A percentile compares a stretch with the other conserved stretches of the same genome.
These are phyloP conservation scores for Meleagris gallopavo DNA, from an alignment of 2,113 vertebrate species.

Conservation along the genomic window DNA sequence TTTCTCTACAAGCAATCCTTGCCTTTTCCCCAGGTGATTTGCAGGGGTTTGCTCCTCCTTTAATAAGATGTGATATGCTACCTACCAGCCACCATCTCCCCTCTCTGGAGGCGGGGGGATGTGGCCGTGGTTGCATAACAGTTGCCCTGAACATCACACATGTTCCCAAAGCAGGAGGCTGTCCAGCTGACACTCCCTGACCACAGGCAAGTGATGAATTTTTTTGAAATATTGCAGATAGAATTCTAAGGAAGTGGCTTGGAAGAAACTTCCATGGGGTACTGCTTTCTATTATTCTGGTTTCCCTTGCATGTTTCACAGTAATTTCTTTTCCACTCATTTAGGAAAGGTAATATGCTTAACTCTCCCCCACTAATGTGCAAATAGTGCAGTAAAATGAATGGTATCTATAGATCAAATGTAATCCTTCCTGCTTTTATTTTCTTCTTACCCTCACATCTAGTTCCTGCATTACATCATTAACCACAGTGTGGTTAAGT, in stretches of 20 bases:
- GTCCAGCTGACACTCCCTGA: slow-evolving; percentile 57
- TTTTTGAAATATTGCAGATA: background rate
- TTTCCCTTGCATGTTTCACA: background rate
- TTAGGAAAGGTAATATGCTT: background rate
- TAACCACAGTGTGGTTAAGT: background rate
- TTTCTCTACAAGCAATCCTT: background rate
- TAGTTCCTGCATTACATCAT: background rate
- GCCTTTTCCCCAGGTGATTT: slow-evolving; percentile 13
- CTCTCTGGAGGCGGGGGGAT: background rate
- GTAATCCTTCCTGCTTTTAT: slow-evolving; percentile 4
- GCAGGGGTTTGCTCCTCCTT: background rate
- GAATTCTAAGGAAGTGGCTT: background rate
- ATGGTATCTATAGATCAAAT: background rate
- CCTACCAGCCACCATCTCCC: slow-evolving; percentile 48
- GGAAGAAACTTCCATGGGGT: slow-evolving; percentile 37
- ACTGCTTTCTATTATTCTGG: background rate
- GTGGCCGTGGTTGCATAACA: slow-evolving; percentile 70
- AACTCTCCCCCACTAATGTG: background rate
- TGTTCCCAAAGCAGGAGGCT: slow-evolving; percentile 63
- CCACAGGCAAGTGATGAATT: background rate
- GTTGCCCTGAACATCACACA: slow-evolving; percentile 67
- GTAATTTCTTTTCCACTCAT: background rate
- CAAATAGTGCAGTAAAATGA: background rate
- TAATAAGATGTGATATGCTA: slow-evolving; percentile 28
- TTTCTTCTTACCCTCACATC: background rate